A percentile compares a stretch with the other conserved stretches of the same genome.
phyloP scores from a whole-genome alignment of 1,140 invertebrate genomes.

The Diorhabda sublineata region DNA sequence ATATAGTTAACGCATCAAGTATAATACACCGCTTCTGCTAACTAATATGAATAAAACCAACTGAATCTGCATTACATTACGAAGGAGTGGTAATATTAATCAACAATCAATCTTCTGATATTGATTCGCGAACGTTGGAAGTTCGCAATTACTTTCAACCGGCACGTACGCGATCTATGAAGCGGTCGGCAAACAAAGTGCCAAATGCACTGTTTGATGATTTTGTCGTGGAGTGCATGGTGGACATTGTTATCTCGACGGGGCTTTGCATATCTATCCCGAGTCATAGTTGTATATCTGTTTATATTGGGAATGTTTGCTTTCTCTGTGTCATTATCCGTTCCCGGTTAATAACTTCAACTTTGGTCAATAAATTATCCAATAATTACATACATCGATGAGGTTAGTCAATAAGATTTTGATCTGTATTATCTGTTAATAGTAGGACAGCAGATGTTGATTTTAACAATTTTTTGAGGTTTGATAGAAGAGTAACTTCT shows the following conservation, averaged over 20 bases:
- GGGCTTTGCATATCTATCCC: slow-evolving; percentile 16
- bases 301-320: slow-evolving; percentile 8
- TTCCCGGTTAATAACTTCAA: slow-evolving; percentile 6
- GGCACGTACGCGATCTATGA: slow-evolving; percentile 14
- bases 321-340: slow-evolving; percentile 5
- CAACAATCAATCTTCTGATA: slow-evolving; percentile 17
- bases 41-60: not conserved
- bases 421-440: not conserved
- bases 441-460: too few relatives aligned
- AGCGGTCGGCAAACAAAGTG: slow-evolving; percentile 21
- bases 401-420: not conserved
- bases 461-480: too few relatives aligned
- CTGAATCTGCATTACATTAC: slow-evolving; percentile 1
- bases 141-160: slow-evolving; percentile 16
- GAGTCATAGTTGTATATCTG: slow-evolving; percentile 12
- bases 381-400: not conserved
- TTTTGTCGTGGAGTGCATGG: slow-evolving; percentile 18
- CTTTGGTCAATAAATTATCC: slow-evolving; percentile 1
- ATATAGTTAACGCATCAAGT: not conserved
- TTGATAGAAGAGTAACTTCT: too few relatives aligned
- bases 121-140: slow-evolving; percentile 3
- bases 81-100: slow-evolving; percentile 3
- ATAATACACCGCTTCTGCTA: not conserved
- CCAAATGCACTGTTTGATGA: slow-evolving; percentile 23
- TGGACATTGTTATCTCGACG: slow-evolving; percentile 18